Conservation (phyloP, 2,113 vertebrate species). For the Zosterops borbonicus region DNA sequence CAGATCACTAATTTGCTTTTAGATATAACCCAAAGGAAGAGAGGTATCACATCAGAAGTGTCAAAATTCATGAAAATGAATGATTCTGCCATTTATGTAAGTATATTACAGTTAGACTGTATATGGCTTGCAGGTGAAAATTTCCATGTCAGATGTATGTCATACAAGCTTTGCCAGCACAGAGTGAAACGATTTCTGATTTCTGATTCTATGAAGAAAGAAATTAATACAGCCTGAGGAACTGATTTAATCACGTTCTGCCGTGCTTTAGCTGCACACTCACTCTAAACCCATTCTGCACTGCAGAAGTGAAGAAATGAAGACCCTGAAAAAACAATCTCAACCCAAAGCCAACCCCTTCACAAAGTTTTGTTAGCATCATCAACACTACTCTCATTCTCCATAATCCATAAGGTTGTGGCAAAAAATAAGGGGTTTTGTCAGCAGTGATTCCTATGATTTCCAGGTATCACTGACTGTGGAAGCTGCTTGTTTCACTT, state of each 20-base stretch:
- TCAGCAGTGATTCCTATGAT: background rate
- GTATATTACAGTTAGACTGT: background rate
- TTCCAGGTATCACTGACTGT: background rate
- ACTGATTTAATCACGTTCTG: background rate
- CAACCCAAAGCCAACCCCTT: background rate
- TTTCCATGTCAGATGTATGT: accelerated
- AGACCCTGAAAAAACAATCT: background rate
- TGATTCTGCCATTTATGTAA: background rate
- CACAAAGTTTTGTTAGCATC: background rate
- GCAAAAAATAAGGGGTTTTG: background rate
- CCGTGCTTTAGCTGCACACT: background rate
- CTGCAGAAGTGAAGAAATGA: background rate
- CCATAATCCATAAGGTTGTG: background rate
- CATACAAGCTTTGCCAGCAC: background rate
- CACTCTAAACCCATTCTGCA: background rate
- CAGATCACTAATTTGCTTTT: background rate
- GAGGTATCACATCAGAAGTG: background rate
- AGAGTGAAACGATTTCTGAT: background rate
- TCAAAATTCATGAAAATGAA: background rate
- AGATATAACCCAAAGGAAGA: background rate
- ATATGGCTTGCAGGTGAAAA: background rate
- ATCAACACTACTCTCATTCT: background rate
- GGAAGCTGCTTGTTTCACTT: background rate
- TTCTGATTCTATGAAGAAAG: background rate
- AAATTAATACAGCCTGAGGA: background rate